phyloP scores from a whole-genome alignment of 1,140 invertebrate genomes.

The Rhagoletis pomonella region DNA sequence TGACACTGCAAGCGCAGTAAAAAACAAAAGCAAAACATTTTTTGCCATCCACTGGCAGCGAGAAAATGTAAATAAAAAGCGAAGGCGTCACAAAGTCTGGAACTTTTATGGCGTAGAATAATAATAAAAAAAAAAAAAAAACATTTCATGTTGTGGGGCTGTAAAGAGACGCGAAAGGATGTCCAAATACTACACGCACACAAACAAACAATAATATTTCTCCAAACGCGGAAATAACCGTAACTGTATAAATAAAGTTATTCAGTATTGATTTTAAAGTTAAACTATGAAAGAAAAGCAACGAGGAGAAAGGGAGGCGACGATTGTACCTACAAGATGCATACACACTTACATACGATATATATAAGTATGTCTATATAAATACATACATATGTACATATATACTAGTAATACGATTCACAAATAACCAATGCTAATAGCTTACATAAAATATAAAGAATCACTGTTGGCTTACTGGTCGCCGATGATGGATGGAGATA shows the following conservation, averaged over 20 bases:
- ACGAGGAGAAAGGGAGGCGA: neutral
- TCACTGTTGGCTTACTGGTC: neutral
- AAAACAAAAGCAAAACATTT: constrained; percentile 30
- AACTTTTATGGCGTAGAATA: constrained; percentile 36
- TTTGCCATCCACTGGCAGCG: constrained; percentile 1
- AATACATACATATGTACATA: neutral
- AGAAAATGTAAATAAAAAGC: constrained; percentile 41
- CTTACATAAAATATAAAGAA: constrained; percentile 3
- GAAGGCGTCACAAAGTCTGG: constrained; percentile 43
- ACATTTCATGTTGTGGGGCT: neutral
- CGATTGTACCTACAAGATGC: neutral
- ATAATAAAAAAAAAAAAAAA: constrained; percentile 5
- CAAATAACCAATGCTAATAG: constrained; percentile 33
- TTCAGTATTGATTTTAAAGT: constrained; percentile 48
- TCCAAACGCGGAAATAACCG: constrained; percentile 27
- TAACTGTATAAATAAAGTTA: constrained; percentile 45
- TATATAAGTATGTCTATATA: neutral
- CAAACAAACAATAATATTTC: neutral
- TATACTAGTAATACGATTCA: neutral
- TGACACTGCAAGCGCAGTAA: neutral
- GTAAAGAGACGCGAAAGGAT: neutral
- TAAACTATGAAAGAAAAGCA: neutral
- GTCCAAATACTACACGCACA: neutral
- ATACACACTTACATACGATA: neutral
- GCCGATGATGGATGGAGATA: constrained; percentile 33